Evolutionary conservation across 2,797 vertebrate species (phyloP), one percentile per base, ranked within the genome.

Genomic region (Acipenser ruthenus): DNA sequence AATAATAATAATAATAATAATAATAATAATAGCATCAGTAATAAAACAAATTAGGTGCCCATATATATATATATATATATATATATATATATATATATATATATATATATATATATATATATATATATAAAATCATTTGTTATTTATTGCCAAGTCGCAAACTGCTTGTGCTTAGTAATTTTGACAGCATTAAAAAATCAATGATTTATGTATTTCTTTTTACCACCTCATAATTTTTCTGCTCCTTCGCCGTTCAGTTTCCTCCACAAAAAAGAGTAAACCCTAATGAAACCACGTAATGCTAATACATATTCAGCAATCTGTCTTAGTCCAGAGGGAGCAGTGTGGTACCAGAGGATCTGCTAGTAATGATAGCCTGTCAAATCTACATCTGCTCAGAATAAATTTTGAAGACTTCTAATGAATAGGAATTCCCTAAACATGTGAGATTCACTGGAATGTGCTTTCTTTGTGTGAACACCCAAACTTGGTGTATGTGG

Each of bases 351-450:
- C 87, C 85, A 86, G 82, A 88, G 86, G 86, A 88, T 90, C 87
- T 79, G 72, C 79, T 71, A 76, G 86, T 91, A 90, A 90, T 90
- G 87, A 90, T 87, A 86, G 83, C 81, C 89, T 90, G 89, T 90
- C 90, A 91, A 78, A 79, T 75, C 79, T 83, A 86, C 87, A 91
- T 87, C 88, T 91, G 90, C 90, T 87, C 88, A 83, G 84, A 87
- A 91, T 90, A 88, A 89, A 89, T 91, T 78, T 82, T 87, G 79
- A 82, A 75, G 76, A 82, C 84, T 79, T 67, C 75, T 80, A 83
- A 84, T 83, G 87, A 88, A 87, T 83, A 83, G 75, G 82, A 84
- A 87, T 86, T 88, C 88, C 86, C 87, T 67, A 67, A 85, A 83
- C 85, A 83, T 80, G 64, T 67, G 73, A 70, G 69, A 75, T 73